These are phyloP conservation scores for Hippocampus kuda DNA, from an alignment of 2,797 vertebrate genomes.

Conservation along the genomic window DNA sequence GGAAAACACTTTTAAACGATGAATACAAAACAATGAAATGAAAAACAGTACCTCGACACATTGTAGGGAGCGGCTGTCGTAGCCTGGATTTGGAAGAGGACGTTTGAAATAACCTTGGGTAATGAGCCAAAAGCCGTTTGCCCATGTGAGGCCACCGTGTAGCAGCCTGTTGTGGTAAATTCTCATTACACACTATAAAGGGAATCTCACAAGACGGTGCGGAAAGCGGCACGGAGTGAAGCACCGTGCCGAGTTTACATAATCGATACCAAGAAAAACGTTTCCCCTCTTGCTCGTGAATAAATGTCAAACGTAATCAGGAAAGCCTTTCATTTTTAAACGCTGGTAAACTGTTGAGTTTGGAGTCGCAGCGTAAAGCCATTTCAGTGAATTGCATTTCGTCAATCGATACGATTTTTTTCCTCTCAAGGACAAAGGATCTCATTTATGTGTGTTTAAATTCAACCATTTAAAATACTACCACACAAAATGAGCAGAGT, in stretches of 20 bases:
- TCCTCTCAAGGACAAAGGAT: neutral
- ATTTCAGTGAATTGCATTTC: neutral
- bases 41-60: too few species aligned
- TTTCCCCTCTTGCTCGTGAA: neutral
- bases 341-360: neutral
- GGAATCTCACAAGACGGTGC: neutral
- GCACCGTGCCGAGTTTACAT: neutral
- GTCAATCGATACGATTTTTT: neutral
- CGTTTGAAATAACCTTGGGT: too few species aligned
- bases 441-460: neutral
- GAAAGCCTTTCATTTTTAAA: constrained; percentile 1
- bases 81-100: too few species aligned
- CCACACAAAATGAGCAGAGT: neutral
- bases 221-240: neutral
- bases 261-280: neutral
- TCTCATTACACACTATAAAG: neutral
- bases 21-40: too few species aligned
- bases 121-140: neutral
- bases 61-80: too few species aligned
- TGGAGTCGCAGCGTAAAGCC: neutral
- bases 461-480: neutral
- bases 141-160: neutral
- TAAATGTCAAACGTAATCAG: constrained; percentile 2
- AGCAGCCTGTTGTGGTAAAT: neutral
- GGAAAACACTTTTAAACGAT: too few species aligned